A percentile compares a stretch with the other conserved stretches of the same genome.
These are phyloP conservation scores for Hycleus phaleratus DNA, from an alignment of 1,140 invertebrate species.

Conservation along the genomic window DNA sequence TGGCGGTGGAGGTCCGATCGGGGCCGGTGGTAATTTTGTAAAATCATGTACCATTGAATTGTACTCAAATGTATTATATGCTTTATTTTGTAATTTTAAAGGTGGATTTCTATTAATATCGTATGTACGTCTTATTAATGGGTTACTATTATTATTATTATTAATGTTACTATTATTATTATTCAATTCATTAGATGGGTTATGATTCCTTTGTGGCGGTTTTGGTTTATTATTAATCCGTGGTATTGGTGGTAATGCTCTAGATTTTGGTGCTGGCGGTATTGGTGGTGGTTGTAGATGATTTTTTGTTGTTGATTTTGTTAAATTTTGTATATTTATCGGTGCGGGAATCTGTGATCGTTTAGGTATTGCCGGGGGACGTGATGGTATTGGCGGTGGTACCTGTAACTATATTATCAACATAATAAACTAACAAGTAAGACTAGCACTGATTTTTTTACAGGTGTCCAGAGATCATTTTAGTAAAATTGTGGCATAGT, in stretches of 20 bases:
- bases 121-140: constrained; percentile 10
- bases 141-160: background rate
- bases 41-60: constrained; percentile 21
- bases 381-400: constrained; percentile 45
- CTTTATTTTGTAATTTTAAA: constrained; percentile 13
- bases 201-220: constrained; percentile 16
- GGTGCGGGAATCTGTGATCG: constrained; percentile 32
- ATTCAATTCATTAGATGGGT: constrained; percentile 1
- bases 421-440: no score
- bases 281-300: constrained; percentile 26
- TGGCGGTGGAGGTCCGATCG: constrained; percentile 19
- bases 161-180: background rate
- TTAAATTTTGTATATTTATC: constrained; percentile 41
- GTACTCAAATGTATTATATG: constrained; percentile 23
- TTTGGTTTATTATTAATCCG: constrained; percentile 21
- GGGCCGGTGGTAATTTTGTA: constrained; percentile 17
- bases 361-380: constrained; percentile 44
- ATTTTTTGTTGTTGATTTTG: constrained; percentile 16
- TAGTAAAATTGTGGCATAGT: no score
- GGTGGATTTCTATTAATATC: constrained; percentile 25
- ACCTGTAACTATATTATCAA: constrained; percentile 12
- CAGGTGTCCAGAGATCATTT: no score
- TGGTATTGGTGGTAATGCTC: constrained; percentile 28
- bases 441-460: no score
- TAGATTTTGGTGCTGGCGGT: constrained; percentile 29